Base-by-base conservation (phyloP, 2,888 invertebrate species). In the Drosophila buzzatii region DNA sequence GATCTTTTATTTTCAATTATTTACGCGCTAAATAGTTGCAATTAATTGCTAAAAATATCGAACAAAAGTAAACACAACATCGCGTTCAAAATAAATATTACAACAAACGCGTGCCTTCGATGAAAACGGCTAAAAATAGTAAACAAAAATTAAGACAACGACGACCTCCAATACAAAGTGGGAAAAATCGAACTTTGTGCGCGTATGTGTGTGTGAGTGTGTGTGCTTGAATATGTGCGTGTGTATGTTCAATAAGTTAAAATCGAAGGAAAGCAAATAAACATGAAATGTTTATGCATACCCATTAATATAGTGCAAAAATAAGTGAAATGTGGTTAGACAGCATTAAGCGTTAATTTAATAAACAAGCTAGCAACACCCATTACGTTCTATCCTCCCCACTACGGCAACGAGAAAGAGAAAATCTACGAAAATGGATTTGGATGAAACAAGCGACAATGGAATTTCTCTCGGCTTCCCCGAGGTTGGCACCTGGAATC, bases 401-500 rank as follows among this genome's bases (percentile, higher is more conserved):
- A 27, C 27, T 27, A 3, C 9, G 31, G 2, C 8, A 33, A 44
- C 37, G n/a, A 3, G 20, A 20, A 55, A 35, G 57, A 44, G 23
- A 65, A 49, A 55, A 52, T 35, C 31, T 12, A 12, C n/a, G n/a
- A 79, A 79, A 73, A 82, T 86, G 79, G 89, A 84, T 23, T 60
- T 82, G 70, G 92, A 91, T 70, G 91, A 91, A 51, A 76, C 79
- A 14, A 91, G 89, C 53, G 89, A 86, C 65, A 85, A 90, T 69
- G 76, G 76, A 53, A 91, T 92, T 53, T 70, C 81, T 14, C 61
- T 85, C 53, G 91, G 92, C 2, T 92, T 92, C 60, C 91, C 92
- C 18, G 91, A 92, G 76, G 89, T 93, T 56, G 93, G 93, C 59
- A 93, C 93, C 93, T 95, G 95, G 95, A 96, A 96, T 91, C 94